Evolutionary conservation across 2,797 vertebrate species (phyloP), one percentile per base, ranked within the genome.

Genomic region (Phaenicophaeus curvirostris): DNA sequence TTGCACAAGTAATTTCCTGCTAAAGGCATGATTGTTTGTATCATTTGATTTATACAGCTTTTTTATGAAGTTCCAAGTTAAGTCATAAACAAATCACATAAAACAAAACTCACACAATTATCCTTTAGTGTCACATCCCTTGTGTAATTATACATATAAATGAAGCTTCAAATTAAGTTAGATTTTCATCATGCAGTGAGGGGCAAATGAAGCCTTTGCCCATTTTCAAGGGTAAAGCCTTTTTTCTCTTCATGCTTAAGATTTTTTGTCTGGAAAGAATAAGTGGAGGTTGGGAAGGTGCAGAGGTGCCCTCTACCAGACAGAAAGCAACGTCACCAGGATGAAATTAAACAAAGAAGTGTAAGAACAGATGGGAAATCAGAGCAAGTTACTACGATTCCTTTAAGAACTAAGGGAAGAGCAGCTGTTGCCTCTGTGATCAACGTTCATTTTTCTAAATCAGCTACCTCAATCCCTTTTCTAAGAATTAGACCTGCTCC

Each of bases 1-100:
- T 95, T 78, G 91, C 74, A 53, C 76, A 89, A 87, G 84, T 87
- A 95, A 97, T 96, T 95, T 94, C 95, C 96, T 89, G 82, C 88
- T 95, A 93, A 93, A 93, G 28, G 78, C 85, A 87, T 44, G 69
- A 94, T 89, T 94, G 78, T 92, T 95, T 91, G 33, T 58, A 94
- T 75, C 72, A 55, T 78, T 84, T 88, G 81, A 93, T 92, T 93
- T 96, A 90, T 83, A 90, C 31, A 89, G 78, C 71, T 86, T 83
- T 93, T 94, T 94, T 95, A 95, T 93, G 90, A 92, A 95, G 85
- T 93, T 58, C 37, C 78, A 54, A 50, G 79, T 93, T 96, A 95
- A 93, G 79, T 85, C 90, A 79, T 50, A 95, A 92, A 96, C 89
- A 97, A 91, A 93, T 82, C 50, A 74, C 41, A 54, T 48, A 67